Conservation (phyloP, 2,797 vertebrate genomes). For the Somateria mollissima region DNA sequence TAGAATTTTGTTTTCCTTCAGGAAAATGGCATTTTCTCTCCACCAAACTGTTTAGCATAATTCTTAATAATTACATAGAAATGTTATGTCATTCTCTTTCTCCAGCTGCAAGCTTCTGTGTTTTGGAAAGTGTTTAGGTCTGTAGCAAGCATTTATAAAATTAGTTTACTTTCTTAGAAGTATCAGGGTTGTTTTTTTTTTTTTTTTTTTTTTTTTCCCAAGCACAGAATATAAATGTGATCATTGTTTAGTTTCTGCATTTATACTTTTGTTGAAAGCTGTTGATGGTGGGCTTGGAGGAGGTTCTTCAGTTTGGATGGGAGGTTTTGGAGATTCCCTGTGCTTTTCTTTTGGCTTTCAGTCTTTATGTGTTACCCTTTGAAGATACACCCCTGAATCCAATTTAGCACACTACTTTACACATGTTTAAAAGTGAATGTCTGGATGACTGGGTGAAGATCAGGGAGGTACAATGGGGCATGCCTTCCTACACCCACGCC, state of each 20-base stretch:
- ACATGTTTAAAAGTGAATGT: neutral
- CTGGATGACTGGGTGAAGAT: neutral
- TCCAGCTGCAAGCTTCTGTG: conserved; percentile 31
- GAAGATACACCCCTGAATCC: neutral
- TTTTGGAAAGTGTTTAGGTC: conserved; percentile 37
- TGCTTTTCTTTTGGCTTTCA: neutral
- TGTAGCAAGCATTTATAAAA: conserved; percentile 10
- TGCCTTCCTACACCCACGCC: neutral
- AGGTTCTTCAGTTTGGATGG: neutral
- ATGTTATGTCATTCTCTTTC: neutral
- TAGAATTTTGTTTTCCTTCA: neutral
- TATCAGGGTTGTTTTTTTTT: neutral
- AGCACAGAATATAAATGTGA: neutral
- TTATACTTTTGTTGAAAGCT: conserved; percentile 6
- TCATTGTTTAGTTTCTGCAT: neutral
- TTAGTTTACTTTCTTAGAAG: conserved; percentile 31
- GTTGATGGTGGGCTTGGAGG: neutral
- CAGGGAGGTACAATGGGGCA: neutral
- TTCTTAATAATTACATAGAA: neutral
- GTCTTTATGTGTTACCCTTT: neutral
- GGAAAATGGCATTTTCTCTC: conserved; percentile 4
- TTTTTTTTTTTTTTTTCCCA: conserved; percentile 5
- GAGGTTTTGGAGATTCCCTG: neutral
- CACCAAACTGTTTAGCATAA: conserved; percentile 28
- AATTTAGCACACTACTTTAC: neutral